A percentile compares a stretch with the other conserved stretches of the same genome.
Evolutionary conservation across 2,797 vertebrate genomes (phyloP).

Genomic region (Tamandua tetradactyla): DNA sequence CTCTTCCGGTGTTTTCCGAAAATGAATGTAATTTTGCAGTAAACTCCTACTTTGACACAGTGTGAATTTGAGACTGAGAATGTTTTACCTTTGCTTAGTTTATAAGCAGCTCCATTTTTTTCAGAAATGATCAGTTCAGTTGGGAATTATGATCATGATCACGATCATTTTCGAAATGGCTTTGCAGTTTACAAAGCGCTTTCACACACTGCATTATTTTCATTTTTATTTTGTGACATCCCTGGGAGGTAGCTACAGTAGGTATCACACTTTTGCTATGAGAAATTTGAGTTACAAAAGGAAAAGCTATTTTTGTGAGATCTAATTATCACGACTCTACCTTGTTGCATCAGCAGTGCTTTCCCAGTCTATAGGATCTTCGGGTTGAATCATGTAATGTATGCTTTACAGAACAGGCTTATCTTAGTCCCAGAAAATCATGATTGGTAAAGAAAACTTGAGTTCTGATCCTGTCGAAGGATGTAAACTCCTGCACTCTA

Average conservation of each 20-base stretch:
- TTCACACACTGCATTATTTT: not conserved
- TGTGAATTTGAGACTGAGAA: slow-evolving; percentile 15
- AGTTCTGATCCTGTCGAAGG: not conserved
- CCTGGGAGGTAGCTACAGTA: not conserved
- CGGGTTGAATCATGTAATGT: not conserved
- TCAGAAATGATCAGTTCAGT: not conserved
- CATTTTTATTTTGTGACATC: slow-evolving; percentile 17
- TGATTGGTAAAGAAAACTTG: not conserved
- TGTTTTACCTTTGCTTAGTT: not conserved
- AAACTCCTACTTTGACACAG: slow-evolving; percentile 20
- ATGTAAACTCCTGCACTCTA: not conserved
- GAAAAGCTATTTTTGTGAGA: not conserved
- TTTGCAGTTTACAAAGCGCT: slow-evolving; percentile 20
- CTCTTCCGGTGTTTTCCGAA: not conserved
- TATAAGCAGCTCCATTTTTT: not conserved
- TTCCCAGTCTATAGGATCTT: not conserved
- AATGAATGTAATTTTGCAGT: slow-evolving; percentile 24
- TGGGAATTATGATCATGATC: not conserved
- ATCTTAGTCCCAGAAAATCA: not conserved
- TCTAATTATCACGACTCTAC: not conserved
- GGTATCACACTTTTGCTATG: not conserved
- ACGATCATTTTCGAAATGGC: not conserved
- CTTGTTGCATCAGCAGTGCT: not conserved
- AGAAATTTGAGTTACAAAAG: slow-evolving; percentile 11
- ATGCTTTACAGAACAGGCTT: not conserved